Evolutionary conservation across 2,113 vertebrate species (phyloP).

Genomic region (Perca schrenkii): DNA sequence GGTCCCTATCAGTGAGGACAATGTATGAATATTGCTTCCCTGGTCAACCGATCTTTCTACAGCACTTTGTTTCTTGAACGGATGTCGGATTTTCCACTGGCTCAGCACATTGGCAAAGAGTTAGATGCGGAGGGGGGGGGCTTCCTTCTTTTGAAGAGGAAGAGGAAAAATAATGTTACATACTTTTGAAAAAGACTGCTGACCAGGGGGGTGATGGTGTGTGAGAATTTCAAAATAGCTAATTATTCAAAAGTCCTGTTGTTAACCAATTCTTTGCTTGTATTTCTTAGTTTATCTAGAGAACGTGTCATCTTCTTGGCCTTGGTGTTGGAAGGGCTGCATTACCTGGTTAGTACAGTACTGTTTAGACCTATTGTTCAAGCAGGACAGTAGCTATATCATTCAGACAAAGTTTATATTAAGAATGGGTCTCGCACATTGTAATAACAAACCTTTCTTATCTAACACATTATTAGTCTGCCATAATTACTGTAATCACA

Average conservation of each 20-base stretch:
- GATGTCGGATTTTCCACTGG: slow-evolving; percentile 82
- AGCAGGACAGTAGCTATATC: slow-evolving; percentile 42
- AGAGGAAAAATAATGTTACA: slow-evolving; percentile 69
- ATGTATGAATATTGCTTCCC: slow-evolving; percentile 80
- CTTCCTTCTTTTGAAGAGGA: slow-evolving; percentile 82
- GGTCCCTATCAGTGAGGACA: slow-evolving; percentile 73
- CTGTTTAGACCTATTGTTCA: slow-evolving; percentile 29
- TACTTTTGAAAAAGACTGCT: slow-evolving; percentile 52
- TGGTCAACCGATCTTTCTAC: slow-evolving; percentile 77
- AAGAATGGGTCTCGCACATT: slow-evolving; percentile 59
- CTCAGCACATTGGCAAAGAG: slow-evolving; percentile 81
- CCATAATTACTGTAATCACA: slow-evolving; percentile 82
- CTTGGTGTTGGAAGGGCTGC: background rate
- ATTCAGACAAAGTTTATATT: slow-evolving; percentile 72
- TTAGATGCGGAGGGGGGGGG: slow-evolving; percentile 36
- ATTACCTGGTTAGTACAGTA: background rate
- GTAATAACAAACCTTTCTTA: slow-evolving; percentile 78
- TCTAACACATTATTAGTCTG: slow-evolving; percentile 79
- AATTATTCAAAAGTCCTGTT: slow-evolving; percentile 33
- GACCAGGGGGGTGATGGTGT: slow-evolving; percentile 29
- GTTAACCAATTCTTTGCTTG: slow-evolving; percentile 8
- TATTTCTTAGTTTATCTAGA: slow-evolving; percentile 14
- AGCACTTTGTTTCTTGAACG: slow-evolving; percentile 70
- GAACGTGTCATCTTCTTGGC: slow-evolving; percentile 3
- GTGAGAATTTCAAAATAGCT: slow-evolving; percentile 48